Evolutionary conservation across 2,797 vertebrate species (phyloP), one percentile per base, ranked within the genome.

Genomic region (Numenius phaeopus): DNA sequence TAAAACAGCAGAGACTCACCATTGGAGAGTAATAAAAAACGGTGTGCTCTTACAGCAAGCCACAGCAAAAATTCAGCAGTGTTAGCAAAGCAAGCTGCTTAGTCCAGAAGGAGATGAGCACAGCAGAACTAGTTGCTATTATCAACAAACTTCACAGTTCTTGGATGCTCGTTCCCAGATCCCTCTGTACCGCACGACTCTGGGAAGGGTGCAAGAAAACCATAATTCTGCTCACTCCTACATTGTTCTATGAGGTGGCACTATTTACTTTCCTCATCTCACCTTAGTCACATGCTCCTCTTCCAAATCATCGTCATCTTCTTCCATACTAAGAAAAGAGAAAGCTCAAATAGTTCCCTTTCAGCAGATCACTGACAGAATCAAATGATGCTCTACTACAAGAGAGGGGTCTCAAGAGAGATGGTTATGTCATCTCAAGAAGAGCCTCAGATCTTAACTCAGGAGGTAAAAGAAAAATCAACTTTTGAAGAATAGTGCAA

Each of bases 231-330:
- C 50, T 83, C 62, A 16, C 6, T 69, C 44, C 29, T 34, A 37
- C 24, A 9, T 37, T 67, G 24, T 50, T 61, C 49, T 80, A 4
- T 17, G 17, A 83, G 27, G 44, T 14, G 22, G 12, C 22, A 77
- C 44, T 55, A 52, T 37, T 58, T 29, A 26, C 29, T 70, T 62
- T 66, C 71, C 39, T 91, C 11, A 10, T 82, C 96, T 97, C 59
- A 99, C 99, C 99, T 99, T 99, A 29, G 98, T 99, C 39, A 99
- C 98, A 10, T 99, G 99, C 24, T 99, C 99, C 92, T 99, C 99
- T 62, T 99, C 99, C 69, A 99, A 97, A 90, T 99, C 99, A 24
- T 99, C 98, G 1, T 99, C 99, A 2, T 99, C 98, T 10, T 99
- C 95, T 22, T 89, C 98, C 70, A 98, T 93, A 83, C 99, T 99